Evolutionary conservation across 2,113 vertebrate species (phyloP), one percentile per base, ranked within the genome.

Genomic region (Seriola dumerili): DNA sequence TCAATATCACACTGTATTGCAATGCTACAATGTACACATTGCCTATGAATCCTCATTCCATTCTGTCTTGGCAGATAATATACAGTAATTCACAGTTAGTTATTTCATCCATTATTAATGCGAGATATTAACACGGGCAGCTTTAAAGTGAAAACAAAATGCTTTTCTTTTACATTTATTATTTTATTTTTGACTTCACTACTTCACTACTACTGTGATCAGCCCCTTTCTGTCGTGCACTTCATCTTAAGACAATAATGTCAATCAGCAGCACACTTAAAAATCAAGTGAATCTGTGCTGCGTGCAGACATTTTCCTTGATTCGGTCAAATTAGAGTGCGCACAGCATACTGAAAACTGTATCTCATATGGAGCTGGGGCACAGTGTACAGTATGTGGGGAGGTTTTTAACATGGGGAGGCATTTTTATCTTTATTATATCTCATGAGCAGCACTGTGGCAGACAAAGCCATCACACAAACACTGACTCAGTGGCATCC

Each of bases 391-490:
- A 40, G 14, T 40, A 48, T 52, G 2, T 48, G 17, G 21, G 16
- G 42, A 21, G 5, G 6, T 32, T 55, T 64, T 71, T 67, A 72
- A 70, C 63, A 70, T 16, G 3, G 16, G 14, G 32, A 55, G 44
- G 46, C 34, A 74, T 73, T 69, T 29, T 87, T 76, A 82, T 83
- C 72, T 78, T 78, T 61, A 76, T 72, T 89, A 76, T 65, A 78
- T 68, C 81, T 78, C 70, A 46, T 63, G 54, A 83, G 83, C 74
- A 73, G 81, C 83, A 80, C 63, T 73, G 83, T 76, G 76, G 66
- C 69, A 80, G 73, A 91, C 88, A 86, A 87, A 90, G 84, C 75
- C 84, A 85, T 88, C 86, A 81, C 80, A 88, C 84, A 88, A 92
- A 89, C 83, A 83, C 58, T 71, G 63, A 77, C 71, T 87, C 62